phyloP scores from a whole-genome alignment of 2,113 vertebrate species.

The Prionailurus viverrinus region DNA sequence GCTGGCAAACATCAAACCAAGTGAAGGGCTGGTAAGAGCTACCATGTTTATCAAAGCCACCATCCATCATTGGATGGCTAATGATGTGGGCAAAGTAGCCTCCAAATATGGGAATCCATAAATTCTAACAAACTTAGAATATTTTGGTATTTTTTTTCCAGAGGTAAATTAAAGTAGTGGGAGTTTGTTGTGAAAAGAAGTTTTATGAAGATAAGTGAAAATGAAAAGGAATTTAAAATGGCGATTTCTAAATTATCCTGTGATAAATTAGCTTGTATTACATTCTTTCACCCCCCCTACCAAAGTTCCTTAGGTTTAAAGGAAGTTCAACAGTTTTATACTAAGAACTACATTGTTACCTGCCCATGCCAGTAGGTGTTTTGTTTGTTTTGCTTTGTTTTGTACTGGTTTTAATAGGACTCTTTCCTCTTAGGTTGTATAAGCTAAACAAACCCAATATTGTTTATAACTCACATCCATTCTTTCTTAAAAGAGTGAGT shows the following conservation, averaged over 20 bases:
- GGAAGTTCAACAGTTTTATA: conserved; percentile 49
- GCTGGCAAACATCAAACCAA: conserved; percentile 92
- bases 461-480: conserved; percentile 39
- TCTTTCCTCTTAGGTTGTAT: neutral
- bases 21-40: conserved; percentile 93
- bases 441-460: conserved; percentile 31
- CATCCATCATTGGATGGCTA: conserved; percentile 48
- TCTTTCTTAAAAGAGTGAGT: conserved; percentile 53
- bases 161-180: neutral
- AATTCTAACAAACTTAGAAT: conserved; percentile 34
- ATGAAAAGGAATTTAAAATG: conserved; percentile 45
- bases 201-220: conserved; percentile 48
- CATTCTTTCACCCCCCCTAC: neutral
- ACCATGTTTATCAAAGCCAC: conserved; percentile 84
- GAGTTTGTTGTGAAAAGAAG: conserved; percentile 27
- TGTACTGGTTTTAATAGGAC: conserved; percentile 49
- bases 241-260: conserved; percentile 34
- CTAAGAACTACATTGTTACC: conserved; percentile 4
- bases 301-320: conserved; percentile 42
- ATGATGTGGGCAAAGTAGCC: neutral
- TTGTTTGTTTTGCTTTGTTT: conserved; percentile 64
- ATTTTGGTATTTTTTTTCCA: conserved; percentile 2
- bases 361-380: neutral
- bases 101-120: neutral
- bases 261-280: conserved; percentile 8